Evolutionary conservation across 1,140 invertebrate species (phyloP).

Genomic region (Battus philenor): DNA sequence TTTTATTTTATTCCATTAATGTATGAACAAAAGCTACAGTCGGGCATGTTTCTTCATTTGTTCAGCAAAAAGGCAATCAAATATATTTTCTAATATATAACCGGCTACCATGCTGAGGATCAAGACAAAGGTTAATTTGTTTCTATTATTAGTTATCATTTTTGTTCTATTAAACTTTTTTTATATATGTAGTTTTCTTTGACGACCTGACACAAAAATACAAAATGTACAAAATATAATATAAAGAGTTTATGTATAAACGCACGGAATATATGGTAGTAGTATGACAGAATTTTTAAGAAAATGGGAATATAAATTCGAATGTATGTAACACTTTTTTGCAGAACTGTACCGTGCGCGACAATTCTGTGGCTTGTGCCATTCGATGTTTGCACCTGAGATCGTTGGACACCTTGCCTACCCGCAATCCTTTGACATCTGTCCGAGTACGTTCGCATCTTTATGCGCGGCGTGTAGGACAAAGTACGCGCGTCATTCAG

Average conservation of each 20-base stretch:
- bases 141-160: neutral
- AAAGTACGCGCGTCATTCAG: slow-evolving; percentile 4
- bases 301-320: too few relatives aligned
- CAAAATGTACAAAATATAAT: neutral
- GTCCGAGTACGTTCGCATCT: slow-evolving; percentile 25
- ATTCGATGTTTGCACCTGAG: slow-evolving; percentile 48
- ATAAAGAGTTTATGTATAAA: neutral
- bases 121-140: neutral
- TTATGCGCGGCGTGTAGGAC: slow-evolving; percentile 11
- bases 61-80: too few relatives aligned
- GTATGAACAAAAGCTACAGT: too few relatives aligned
- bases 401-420: slow-evolving; percentile 53
- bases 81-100: too few relatives aligned
- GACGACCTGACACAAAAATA: neutral
- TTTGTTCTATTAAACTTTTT: neutral
- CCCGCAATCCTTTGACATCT: slow-evolving; percentile 60
- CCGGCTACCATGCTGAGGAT: too few relatives aligned
- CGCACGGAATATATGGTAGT: neutral
- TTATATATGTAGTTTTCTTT: neutral
- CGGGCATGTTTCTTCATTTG: too few relatives aligned
- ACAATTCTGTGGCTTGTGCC: slow-evolving; percentile 62
- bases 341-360: slow-evolving; percentile 24
- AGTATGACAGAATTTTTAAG: neutral
- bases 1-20: too few relatives aligned
- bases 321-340: slow-evolving; percentile 11